Percentiles rank a stretch among this genome's conserved stretches.
Evolutionary conservation across 2,797 vertebrate genomes (phyloP).

Genomic region (Eulemur coronatus): DNA sequence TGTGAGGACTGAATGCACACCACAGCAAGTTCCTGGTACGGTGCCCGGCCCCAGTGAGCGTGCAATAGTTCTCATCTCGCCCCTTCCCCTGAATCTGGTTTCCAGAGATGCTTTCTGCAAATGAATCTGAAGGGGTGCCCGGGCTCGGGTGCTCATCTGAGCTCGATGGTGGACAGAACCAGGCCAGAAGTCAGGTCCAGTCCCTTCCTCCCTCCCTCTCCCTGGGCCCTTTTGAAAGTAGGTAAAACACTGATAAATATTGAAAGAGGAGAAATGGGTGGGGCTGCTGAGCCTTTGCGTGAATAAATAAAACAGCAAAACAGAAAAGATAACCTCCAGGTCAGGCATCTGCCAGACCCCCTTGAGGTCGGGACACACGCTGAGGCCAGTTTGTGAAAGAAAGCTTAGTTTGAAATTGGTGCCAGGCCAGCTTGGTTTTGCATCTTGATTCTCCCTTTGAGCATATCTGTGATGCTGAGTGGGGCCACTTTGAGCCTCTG

Average conservation of each 20-base stretch:
- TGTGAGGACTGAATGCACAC: too few species aligned
- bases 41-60: rapidly evolving
- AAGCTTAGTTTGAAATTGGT: neutral
- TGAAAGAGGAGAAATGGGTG: neutral
- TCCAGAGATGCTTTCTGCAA: neutral
- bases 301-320: neutral
- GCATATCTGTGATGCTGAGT: neutral
- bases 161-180: neutral
- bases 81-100: neutral
- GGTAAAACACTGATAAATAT: slow-evolving; percentile 16
- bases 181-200: neutral
- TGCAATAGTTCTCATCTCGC: rapidly evolving
- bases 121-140: too few species aligned
- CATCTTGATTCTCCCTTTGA: neutral
- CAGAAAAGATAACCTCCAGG: neutral
- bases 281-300: neutral
- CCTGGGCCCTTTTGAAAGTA: neutral
- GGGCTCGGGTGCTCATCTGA: neutral
- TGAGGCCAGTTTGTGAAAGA: neutral
- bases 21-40: neutral
- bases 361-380: neutral
- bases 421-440: neutral
- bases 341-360: neutral
- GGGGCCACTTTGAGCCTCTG: neutral
- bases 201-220: neutral